Conservation (phyloP, 2,888 invertebrate species). For the Hemistola chrysoprasaria region DNA sequence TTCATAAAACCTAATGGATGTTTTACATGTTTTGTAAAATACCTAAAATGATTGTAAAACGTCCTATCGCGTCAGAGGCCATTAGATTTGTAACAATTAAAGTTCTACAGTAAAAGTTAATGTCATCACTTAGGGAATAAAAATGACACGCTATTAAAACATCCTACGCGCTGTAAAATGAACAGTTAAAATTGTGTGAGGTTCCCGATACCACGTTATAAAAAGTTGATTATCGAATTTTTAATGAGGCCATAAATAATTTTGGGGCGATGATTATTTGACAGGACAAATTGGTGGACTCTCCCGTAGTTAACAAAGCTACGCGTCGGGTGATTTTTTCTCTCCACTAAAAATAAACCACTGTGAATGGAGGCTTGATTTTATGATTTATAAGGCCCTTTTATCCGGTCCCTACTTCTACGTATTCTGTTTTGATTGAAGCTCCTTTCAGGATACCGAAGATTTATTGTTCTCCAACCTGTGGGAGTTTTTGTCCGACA, state of each 20-base stretch:
- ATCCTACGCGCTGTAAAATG: constrained; percentile 55
- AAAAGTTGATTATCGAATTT: constrained; percentile 68
- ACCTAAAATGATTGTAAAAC: constrained; percentile 38
- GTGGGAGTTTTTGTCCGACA: constrained; percentile 74
- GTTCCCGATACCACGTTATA: constrained; percentile 28
- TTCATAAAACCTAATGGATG: too few relatives aligned
- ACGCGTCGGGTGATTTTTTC: constrained; percentile 47
- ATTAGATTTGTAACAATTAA: constrained; percentile 50
- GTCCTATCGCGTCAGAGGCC: constrained; percentile 38
- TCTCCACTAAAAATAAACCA: constrained; percentile 64
- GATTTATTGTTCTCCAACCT: constrained; percentile 78
- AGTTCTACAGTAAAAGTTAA: constrained; percentile 41
- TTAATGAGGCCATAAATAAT: constrained; percentile 77
- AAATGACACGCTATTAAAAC: constrained; percentile 64
- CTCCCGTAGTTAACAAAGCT: constrained; percentile 51
- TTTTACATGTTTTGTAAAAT: constrained; percentile 30
- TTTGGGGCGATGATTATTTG: constrained; percentile 63
- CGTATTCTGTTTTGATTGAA: constrained; percentile 80
- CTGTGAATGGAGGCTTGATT: constrained; percentile 76
- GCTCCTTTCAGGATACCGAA: constrained; percentile 70
- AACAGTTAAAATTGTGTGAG: constrained; percentile 37
- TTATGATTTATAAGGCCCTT: constrained; percentile 80
- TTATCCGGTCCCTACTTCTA: constrained; percentile 71
- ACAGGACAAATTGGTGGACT: constrained; percentile 75
- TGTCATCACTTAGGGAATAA: constrained; percentile 48